A percentile compares a stretch with the other conserved stretches of the same genome.
phyloP scores from a whole-genome alignment of 1,140 invertebrate genomes.

The Drosophila sp. region DNA sequence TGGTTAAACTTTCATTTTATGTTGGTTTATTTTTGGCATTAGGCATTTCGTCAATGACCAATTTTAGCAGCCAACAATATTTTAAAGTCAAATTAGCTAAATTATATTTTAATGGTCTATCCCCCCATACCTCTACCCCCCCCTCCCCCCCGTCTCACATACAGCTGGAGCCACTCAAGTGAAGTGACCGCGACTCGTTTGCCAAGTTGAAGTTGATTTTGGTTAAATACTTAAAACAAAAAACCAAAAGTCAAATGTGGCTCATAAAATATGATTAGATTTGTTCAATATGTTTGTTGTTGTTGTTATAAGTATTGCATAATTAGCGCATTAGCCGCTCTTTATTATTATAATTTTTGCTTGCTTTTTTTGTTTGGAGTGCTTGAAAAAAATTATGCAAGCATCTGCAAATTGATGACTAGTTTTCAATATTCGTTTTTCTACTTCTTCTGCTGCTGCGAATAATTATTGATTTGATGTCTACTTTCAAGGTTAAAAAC shows the following conservation, averaged over 20 bases:
- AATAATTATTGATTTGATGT: conserved; percentile 11
- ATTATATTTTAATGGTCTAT: conserved; percentile 51
- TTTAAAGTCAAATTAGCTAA: conserved; percentile 48
- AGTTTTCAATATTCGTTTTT: neutral
- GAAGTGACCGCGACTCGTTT: conserved; percentile 10
- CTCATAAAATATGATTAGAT: conserved; percentile 23
- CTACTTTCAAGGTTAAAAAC: neutral
- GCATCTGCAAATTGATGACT: conserved; percentile 9
- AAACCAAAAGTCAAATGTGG: conserved; percentile 3
- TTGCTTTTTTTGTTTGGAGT: neutral
- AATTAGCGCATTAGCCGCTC: conserved; percentile 49
- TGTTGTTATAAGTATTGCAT: conserved; percentile 38
- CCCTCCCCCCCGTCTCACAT: neutral
- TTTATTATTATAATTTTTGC: conserved; percentile 48
- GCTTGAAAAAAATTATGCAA: conserved; percentile 7
- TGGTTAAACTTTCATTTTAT: conserved; percentile 15
- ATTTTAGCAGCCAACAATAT: conserved; percentile 34
- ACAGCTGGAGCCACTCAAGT: neutral
- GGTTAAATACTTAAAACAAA: conserved; percentile 25
- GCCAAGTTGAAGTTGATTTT: conserved; percentile 7
- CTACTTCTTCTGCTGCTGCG: neutral
- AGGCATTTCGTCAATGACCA: conserved; percentile 12
- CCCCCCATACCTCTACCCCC: conserved; percentile 5
- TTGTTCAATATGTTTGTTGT: conserved; percentile 16
- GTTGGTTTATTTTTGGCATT: conserved; percentile 12